Evolutionary conservation across 1,140 invertebrate genomes (phyloP), one percentile per base, ranked within the genome.

Genomic region (Brachionus manjavacas): DNA sequence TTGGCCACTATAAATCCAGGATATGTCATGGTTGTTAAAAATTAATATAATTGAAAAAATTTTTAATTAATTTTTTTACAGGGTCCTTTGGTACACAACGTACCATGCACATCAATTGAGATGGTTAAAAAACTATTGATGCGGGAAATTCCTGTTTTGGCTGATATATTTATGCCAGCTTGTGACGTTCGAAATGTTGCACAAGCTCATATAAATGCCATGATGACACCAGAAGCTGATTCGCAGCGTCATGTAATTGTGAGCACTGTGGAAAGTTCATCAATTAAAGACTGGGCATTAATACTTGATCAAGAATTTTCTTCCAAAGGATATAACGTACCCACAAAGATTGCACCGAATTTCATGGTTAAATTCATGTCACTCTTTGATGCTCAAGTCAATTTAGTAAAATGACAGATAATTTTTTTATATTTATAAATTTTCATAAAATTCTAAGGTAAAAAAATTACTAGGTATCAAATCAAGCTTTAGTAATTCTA

Each of bases 131-230:
- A 89, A 8, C 86, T 92, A 72, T 85, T 92, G 85, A 88, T 90
- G 68, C 85, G 88, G 39, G 86, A 88, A 79, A 90, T 90, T 85
- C 91, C 91, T 14, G 87, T 90, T 78, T 81, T 91, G 11, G 91
- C 92, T 0, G 88, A 89, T 85, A 85, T 92, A 6, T 88, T 90
- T 85, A 87, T 92, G 31, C 86, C 88, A 2, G 84, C 91, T 20
- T 90, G 91, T 80, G 91, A 92, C 86, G 91, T 92, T 4, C 87
- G 92, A 43, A 92, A 92, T 87, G 91, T 92, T 8, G 92, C 92
- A 6, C 55, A 85, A 39, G 92, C 91, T 11, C 92, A 92, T 85
- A 87, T 92, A 72, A 89, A 90, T 86, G 91, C 91, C 12, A 90
- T 92, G 88, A 89, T 87, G 4, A 83, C 88, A 9, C 87, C 88